These are phyloP conservation scores for Aphelenchoides bicaudatus DNA, from an alignment of 2,888 invertebrate genomes.

Conservation along the genomic window DNA sequence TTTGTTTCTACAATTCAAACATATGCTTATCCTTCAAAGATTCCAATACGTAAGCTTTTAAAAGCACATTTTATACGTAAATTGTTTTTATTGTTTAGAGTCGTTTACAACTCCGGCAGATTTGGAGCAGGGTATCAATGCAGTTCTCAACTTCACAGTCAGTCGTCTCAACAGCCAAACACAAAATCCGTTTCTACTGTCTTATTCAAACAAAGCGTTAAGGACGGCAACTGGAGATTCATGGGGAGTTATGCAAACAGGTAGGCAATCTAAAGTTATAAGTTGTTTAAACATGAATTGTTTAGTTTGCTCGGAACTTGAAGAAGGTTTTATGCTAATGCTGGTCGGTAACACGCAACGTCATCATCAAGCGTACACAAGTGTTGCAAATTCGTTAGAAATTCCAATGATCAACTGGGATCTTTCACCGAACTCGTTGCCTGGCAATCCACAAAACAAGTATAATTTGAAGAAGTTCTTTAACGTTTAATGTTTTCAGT, in stretches of 20 bases:
- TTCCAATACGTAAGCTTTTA: conserved; percentile 43
- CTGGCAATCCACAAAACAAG: conserved; percentile 28
- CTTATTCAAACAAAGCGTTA: conserved; percentile 31
- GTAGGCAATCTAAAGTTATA: conserved; percentile 20
- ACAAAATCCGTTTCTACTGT: conserved; percentile 34
- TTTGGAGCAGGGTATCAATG: conserved; percentile 39
- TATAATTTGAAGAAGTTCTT: not conserved
- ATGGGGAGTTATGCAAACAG: conserved; percentile 38
- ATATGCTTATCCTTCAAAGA: conserved; percentile 41
- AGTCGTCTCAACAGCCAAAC: conserved; percentile 32
- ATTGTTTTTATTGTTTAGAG: conserved; percentile 23
- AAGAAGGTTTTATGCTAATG: conserved; percentile 57
- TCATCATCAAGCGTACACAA: conserved; percentile 36
- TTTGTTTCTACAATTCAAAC: no score
- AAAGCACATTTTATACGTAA: not conserved
- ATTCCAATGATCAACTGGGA: conserved; percentile 48
- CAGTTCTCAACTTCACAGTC: conserved; percentile 37
- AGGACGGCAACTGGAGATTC: conserved; percentile 38
- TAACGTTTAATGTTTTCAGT: conserved; percentile 29
- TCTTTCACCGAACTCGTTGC: conserved; percentile 18
- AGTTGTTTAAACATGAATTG: conserved; percentile 3
- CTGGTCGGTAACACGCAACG: conserved; percentile 44
- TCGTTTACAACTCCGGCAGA: conserved; percentile 54
- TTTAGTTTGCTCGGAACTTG: conserved; percentile 56
- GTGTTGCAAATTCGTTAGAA: conserved; percentile 38